These are phyloP conservation scores for Proterorhinus semilunaris DNA, from an alignment of 2,113 vertebrate species.

Conservation along the genomic window DNA sequence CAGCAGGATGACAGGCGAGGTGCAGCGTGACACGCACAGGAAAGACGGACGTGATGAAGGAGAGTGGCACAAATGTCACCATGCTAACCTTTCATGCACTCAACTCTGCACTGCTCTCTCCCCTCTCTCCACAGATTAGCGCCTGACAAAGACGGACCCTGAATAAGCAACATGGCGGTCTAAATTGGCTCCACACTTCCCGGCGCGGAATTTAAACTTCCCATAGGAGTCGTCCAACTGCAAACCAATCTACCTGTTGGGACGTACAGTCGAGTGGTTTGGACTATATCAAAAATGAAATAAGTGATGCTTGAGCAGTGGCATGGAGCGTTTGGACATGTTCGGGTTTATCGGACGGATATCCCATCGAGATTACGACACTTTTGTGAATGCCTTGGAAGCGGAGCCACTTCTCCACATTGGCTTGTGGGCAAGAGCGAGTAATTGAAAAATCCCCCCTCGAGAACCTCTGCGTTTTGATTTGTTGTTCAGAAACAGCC, in stretches of 20 bases:
- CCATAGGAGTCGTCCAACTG: slow-evolving; percentile 27
- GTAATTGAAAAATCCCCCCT: slow-evolving; percentile 59
- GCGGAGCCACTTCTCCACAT: slow-evolving; percentile 47
- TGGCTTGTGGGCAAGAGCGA: slow-evolving; percentile 57
- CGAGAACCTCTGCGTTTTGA: slow-evolving; percentile 38
- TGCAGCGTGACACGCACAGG: slow-evolving; percentile 60
- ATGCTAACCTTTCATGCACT: slow-evolving; percentile 69
- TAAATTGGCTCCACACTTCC: slow-evolving; percentile 38
- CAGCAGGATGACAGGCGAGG: slow-evolving; percentile 64
- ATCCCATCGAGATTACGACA: slow-evolving; percentile 54
- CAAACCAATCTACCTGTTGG: slow-evolving; percentile 42
- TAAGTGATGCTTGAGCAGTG: slow-evolving; percentile 56
- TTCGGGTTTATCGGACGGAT: slow-evolving; percentile 65
- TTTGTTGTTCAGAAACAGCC: slow-evolving; percentile 35
- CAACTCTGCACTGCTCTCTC: slow-evolving; percentile 34
- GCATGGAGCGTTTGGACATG: slow-evolving; percentile 52
- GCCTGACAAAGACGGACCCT: slow-evolving; percentile 40
- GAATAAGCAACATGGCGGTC: slow-evolving; percentile 57
- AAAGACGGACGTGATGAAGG: slow-evolving; percentile 67
- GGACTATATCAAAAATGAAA: slow-evolving; percentile 48
- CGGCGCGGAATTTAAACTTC: slow-evolving; percentile 2
- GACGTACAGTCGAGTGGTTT: slow-evolving; percentile 31
- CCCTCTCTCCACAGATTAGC: slow-evolving; percentile 47
- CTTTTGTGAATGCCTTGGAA: slow-evolving; percentile 44
- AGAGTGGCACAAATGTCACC: slow-evolving; percentile 74